Base-by-base conservation (phyloP, 1,140 invertebrate genomes). In the Bombus impatiens region DNA sequence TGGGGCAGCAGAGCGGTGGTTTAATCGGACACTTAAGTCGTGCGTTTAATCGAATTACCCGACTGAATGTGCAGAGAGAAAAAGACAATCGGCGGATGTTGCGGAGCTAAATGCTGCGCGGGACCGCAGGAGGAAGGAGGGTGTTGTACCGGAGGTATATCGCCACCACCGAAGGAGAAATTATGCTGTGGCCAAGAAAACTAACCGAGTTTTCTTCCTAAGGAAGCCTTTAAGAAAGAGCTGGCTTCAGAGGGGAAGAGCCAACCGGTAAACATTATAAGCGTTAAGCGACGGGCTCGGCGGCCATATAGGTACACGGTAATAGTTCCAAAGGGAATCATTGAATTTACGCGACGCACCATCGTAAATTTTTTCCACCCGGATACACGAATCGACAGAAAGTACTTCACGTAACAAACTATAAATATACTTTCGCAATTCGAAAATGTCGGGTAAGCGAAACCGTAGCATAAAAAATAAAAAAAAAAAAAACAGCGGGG, bases 31-130 rank as follows among this genome's bases (percentile, higher is more conserved):
- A 59, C 12, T 78, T 62, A 13, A 62, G 57, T 37, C 53, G 57
- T 35, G 37, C 57, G 40, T 53, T 89, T 84, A 59, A 82, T n/a
- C 68, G n/a, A 89, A 82, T 79, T 62, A 80, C 67, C 79, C 90
- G 83, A 89, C 75, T 84, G 53, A 89, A 88, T 93, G 84, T 86
- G 77, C 87, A 93, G 91, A 91, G 91, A 89, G 79, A 89, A 67
- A 86, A 89, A 90, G 44, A 42, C 70, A 59, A n/a, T 74, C 2
- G 88, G 86, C 71, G 92, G 91, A 83, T 91, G 91, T 86, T 92
- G 91, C 79, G 91, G 90, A 44, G 86, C 92, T n/a, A 91, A 89
- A 71, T 93, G 92, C 83, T 93, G 92, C 75, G 37, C 91, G 28
- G 91, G 86, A 57, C 87, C 85, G 37, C 87, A 88, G 35, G 91